Base-by-base conservation (phyloP, 92 coral and sea anemone species). In the Blastomussa wellsi region DNA sequence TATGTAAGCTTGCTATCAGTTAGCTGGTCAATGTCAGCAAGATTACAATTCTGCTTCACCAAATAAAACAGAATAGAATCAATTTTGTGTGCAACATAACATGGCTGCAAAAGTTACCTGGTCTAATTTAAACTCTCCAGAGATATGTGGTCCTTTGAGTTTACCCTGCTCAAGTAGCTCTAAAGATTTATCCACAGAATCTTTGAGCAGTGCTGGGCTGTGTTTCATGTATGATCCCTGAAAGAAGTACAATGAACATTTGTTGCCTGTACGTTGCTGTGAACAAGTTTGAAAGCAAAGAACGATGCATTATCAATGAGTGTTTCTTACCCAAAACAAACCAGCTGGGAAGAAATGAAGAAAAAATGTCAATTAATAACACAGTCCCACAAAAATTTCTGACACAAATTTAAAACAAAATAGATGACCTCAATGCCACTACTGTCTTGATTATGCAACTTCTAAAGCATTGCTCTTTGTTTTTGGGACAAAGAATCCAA, bases 181-280 rank as follows among this genome's bases (percentile, higher is more conserved):
- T 22, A 96, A 81, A 5, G 91, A 72, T 41, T 94, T 90, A 44
- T 87, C 83, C 0, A 95, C 87, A 57, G 95, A 92, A 14, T 87
- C 93, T 32, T 80, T 78, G 0, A 96, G 84, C 16, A 96, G 69
- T 72, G 79, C 85, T 35, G 98, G 98, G 51, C 91, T 91, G 76
- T 88, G 82, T 86, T 93, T 91, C 48, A 71, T 81, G 82, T 94
- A 93, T n/a, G 98, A 92, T 37, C 98, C 98, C 98, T 96, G 35
- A 53, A 22, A 29, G 65, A 47, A 32, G 7, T 1, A 24, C 26
- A 37, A 31, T 2, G 5, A 41, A 22, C 20, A 14, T 28, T 36
- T 33, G 47, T 70, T 0, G 75, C 19, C 12, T 44, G 12, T 44
- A 44, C 11, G 49, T 44, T 10, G 49, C 49, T 44, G 5, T 44